Evolutionary conservation across 2,888 invertebrate species (phyloP).

Genomic region (Drosophila melanosoma): DNA sequence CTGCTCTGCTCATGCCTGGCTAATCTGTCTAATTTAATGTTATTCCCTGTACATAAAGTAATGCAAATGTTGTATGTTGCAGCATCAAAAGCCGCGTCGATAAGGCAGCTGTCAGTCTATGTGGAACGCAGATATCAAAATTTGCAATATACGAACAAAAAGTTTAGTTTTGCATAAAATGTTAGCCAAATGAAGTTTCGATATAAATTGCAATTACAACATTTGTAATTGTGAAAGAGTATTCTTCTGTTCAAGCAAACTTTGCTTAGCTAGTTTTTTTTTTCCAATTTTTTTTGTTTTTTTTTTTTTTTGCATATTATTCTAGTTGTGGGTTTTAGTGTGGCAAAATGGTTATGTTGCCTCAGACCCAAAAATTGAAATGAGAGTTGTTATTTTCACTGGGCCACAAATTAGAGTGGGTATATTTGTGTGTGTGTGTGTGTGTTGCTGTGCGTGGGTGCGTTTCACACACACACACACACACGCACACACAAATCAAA

Average conservation of each 20-base stretch:
- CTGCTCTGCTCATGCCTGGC: neutral
- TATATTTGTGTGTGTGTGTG: neutral
- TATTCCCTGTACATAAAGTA: constrained; percentile 31
- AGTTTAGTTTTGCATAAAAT: neutral
- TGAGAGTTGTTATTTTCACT: constrained; percentile 75
- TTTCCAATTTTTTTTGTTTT: neutral
- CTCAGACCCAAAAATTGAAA: constrained; percentile 39
- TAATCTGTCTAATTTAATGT: constrained; percentile 10
- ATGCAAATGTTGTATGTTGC: constrained; percentile 50
- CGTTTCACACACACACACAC: constrained; percentile 70
- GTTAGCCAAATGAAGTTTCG: neutral
- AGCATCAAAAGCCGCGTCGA: constrained; percentile 24
- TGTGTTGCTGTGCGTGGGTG: constrained; percentile 14
- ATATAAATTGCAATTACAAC: neutral
- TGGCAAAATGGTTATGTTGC: constrained; percentile 13
- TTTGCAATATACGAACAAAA: neutral
- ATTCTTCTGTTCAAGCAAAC: neutral
- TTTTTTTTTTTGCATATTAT: constrained; percentile 37
- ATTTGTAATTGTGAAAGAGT: constrained; percentile 5
- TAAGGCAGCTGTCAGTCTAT: constrained; percentile 8
- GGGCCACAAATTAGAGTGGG: constrained; percentile 23
- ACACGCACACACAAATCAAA: constrained; percentile 74
- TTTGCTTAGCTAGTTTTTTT: neutral
- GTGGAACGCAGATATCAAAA: constrained; percentile 1
- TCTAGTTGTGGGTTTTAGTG: constrained; percentile 50